These are phyloP conservation scores for Mus minutoides DNA, from an alignment of 2,797 vertebrate genomes.

Conservation along the genomic window DNA sequence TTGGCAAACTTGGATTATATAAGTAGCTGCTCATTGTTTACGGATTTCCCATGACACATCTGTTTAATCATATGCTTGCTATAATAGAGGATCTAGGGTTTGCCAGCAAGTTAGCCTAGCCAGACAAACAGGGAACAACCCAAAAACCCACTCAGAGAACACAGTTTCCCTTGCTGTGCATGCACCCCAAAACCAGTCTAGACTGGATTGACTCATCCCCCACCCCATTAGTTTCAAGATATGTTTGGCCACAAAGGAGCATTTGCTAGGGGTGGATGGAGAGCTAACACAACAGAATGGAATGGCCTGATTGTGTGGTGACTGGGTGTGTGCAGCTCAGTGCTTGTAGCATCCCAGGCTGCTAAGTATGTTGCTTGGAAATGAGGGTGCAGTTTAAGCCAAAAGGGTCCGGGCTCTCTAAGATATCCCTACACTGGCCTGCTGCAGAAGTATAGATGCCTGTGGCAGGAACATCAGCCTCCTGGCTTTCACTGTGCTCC, in stretches of 20 bases:
- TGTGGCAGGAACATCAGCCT: accelerated
- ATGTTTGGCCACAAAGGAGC: neutral
- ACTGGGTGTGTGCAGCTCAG: too few relatives aligned
- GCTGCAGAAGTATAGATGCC: neutral
- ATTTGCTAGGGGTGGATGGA: neutral
- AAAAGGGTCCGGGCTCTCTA: neutral
- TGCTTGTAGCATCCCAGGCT: too few relatives aligned
- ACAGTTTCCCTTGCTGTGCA: neutral
- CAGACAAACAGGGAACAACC: neutral
- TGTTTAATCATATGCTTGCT: neutral
- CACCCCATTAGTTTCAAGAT: neutral
- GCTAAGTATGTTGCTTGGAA: neutral
- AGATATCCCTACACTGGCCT: neutral
- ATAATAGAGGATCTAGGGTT: too few relatives aligned
- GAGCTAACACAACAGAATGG: neutral
- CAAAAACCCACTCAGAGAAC: neutral
- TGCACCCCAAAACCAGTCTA: neutral
- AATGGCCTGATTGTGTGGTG: neutral
- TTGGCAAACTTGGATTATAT: neutral
- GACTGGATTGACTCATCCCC: too few relatives aligned
- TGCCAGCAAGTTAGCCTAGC: too few relatives aligned
- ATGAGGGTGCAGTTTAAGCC: neutral
- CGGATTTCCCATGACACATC: neutral
- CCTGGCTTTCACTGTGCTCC: neutral
- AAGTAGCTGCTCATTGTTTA: neutral